phyloP scores from a whole-genome alignment of 2,797 vertebrate species.

The Masticophis lateralis region DNA sequence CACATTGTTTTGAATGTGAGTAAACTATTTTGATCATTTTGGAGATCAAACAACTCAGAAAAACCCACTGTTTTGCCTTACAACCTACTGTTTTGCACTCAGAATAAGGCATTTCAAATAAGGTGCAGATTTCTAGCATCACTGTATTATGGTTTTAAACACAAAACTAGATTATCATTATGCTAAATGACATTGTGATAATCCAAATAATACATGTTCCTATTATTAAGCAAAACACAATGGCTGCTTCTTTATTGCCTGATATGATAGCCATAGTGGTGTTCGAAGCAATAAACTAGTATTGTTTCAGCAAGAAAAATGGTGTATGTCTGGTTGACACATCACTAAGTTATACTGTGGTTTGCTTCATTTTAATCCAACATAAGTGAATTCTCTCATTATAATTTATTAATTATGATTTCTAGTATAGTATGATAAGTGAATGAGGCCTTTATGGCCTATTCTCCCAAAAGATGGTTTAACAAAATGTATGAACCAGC shows the following conservation, averaged over 20 bases:
- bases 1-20: not conserved
- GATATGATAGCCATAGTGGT: constrained; percentile 1
- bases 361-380: not conserved
- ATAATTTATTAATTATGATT: not conserved
- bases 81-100: not conserved
- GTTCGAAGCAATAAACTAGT: constrained; percentile 3
- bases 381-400: not conserved
- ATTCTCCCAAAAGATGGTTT: not conserved
- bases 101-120: not conserved
- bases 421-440: not conserved
- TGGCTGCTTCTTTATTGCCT: constrained; percentile 9
- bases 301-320: not conserved
- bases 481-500: not conserved
- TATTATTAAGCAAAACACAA: not conserved
- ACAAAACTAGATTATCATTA: not conserved
- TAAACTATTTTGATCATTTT: not conserved
- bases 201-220: constrained; percentile 1
- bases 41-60: not conserved
- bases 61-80: not conserved
- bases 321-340: not conserved
- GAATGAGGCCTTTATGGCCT: not conserved
- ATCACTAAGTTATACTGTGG: not conserved
- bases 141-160: not conserved
- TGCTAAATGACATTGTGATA: constrained; percentile 1
- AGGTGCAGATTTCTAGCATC: not conserved